Evolutionary conservation across 2,797 vertebrate genomes (phyloP).

Genomic region (Chaetophractus vellerosus): DNA sequence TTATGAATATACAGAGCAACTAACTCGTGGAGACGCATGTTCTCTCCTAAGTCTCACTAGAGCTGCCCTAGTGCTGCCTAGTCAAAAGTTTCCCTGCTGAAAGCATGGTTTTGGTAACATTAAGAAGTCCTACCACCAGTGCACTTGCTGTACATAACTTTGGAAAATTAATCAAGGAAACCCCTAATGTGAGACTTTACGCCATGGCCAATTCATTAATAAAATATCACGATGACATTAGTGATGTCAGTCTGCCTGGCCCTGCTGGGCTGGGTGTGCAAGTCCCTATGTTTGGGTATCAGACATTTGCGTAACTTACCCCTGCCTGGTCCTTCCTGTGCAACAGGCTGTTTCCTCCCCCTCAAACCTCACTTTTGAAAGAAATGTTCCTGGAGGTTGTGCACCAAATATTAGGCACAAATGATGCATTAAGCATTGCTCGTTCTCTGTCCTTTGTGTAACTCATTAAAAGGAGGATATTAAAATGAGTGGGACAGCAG

Average conservation of each 20-base stretch:
- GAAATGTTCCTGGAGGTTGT: background rate
- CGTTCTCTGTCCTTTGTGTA: background rate
- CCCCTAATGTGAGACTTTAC: constrained; percentile 72
- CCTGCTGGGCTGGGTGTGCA: background rate
- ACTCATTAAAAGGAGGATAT: background rate
- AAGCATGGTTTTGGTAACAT: constrained; percentile 1
- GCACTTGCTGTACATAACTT: constrained; percentile 33
- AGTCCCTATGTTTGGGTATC: background rate
- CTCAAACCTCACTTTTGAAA: background rate
- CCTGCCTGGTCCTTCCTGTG: background rate
- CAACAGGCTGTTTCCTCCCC: background rate
- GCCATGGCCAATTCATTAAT: constrained; percentile 73
- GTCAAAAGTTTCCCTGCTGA: background rate
- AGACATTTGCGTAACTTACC: background rate
- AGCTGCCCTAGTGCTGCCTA: background rate
- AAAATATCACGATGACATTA: constrained; percentile 48
- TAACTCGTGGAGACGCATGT: background rate
- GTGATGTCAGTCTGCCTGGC: constrained; percentile 10
- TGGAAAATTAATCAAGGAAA: constrained; percentile 79
- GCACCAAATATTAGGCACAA: background rate
- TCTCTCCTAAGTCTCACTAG: background rate
- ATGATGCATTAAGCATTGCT: background rate
- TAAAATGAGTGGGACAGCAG: background rate
- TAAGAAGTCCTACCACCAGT: constrained; percentile 49
- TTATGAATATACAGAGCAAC: constrained; percentile 28